Evolutionary conservation across 2,888 invertebrate species (phyloP), one percentile per base, ranked within the genome.

Genomic region (Tethea ocularis): DNA sequence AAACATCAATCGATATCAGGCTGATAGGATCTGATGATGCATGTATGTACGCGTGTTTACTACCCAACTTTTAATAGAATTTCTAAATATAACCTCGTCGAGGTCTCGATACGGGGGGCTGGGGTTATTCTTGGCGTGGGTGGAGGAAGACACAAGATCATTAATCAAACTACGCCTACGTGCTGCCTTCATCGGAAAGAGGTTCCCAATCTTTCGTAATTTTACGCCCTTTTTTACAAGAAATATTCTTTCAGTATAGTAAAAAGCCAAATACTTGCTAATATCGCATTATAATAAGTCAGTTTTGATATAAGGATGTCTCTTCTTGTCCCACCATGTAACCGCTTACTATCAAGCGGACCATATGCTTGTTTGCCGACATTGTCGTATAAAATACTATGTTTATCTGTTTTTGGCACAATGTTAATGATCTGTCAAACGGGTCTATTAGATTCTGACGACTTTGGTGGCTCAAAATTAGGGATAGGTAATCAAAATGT

Each of bases 101-200:
- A 46, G 46, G 46, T 46, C 46, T 46, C 46, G 46, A 46, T 46
- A 36, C 36, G 38, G 7, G 46, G 46, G 46, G 46, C 46, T 46
- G 20, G 46, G 46, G 46, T 2, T 46, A 46, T 46, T 46, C 46
- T 46, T 46, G 10, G 46, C 46, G 46, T 46, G 46, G 46, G 46
- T 46, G 46, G 41, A 46, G 46, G 46, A 20, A 46, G 46, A 46
- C 46, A 20, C 46, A 46, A 46, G 46, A 46, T 46, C 46, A 46
- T 46, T 46, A 46, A 46, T 46, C 46, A 46, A 46, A 46, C 17
- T 20, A 46, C 46, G 46, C 46, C 20, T 46, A 46, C 46, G 20
- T 46, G 20, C 46, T 46, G 20, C 46, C 20, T 46, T 20, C 46
- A 46, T 46, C 10, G 46, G 46, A 20, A 2, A 17, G 10, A 46